A percentile compares a stretch with the other conserved stretches of the same genome.
Conservation (phyloP, 2,113 vertebrate genomes). For the Electrona antarctica region DNA sequence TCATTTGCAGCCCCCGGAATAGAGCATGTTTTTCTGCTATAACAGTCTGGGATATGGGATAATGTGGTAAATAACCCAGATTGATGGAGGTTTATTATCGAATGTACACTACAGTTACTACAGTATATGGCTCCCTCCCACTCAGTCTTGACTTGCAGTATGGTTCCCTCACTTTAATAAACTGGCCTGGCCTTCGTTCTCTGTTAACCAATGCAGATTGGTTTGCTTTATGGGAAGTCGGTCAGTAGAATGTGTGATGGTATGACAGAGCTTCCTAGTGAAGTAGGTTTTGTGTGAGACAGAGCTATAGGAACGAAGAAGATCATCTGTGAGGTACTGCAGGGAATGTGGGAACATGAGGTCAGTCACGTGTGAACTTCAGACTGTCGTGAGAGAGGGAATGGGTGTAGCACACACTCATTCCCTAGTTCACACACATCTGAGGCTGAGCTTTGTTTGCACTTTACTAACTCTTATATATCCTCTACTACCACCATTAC, state of each 20-base stretch:
- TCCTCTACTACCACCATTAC: background rate
- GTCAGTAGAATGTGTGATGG: background rate
- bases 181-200: no score
- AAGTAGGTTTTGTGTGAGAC: background rate
- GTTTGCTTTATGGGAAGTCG: background rate
- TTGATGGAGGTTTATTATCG: no score
- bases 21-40: no score
- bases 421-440: background rate
- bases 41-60: no score
- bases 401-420: constrained; percentile 9
- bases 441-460: constrained; percentile 13
- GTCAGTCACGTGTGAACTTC: constrained; percentile 55
- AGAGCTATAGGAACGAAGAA: constrained; percentile 16
- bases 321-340: constrained; percentile 48
- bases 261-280: background rate
- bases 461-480: constrained; percentile 1
- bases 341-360: constrained; percentile 56
- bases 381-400: constrained; percentile 52
- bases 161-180: background rate
- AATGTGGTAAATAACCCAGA: no score
- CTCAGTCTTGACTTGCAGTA: background rate
- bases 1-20: no score
- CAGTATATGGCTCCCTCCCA: no score
- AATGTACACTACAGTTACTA: no score
- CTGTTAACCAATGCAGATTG: no score